These are phyloP conservation scores for Mola mola DNA, from an alignment of 2,113 vertebrate species.

Conservation along the genomic window DNA sequence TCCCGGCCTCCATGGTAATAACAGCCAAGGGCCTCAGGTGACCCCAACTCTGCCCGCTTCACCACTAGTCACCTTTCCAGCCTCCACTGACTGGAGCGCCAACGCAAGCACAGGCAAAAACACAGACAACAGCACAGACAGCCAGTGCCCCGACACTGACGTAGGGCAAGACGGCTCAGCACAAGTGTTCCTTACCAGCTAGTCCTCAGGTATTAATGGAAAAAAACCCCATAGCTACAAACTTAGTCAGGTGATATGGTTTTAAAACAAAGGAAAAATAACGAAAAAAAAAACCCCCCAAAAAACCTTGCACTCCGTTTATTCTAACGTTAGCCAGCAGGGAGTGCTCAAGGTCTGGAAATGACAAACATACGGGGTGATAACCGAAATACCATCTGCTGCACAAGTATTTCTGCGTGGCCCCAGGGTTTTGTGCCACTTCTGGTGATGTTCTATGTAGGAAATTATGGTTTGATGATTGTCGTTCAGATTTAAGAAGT, in stretches of 20 bases:
- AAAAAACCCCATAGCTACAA: slow-evolving; percentile 28
- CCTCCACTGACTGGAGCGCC: slow-evolving; percentile 84
- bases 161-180: slow-evolving; percentile 40
- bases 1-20: slow-evolving; percentile 33
- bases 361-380: background rate
- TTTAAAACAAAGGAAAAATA: background rate
- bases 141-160: slow-evolving; percentile 49
- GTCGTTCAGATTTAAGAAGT: background rate
- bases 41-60: slow-evolving; percentile 76
- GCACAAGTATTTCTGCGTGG: slow-evolving; percentile 1
- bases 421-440: background rate
- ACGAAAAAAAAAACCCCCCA: slow-evolving; percentile 15
- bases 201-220: slow-evolving; percentile 68
- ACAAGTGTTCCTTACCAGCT: slow-evolving; percentile 66
- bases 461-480: no score
- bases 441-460: background rate
- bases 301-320: slow-evolving; percentile 60
- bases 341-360: slow-evolving; percentile 53
- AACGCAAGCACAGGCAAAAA: slow-evolving; percentile 32
- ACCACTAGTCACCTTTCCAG: slow-evolving; percentile 81
- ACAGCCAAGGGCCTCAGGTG: slow-evolving; percentile 80
- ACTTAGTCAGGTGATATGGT: slow-evolving; percentile 16
- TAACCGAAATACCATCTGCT: background rate
- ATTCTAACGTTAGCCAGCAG: slow-evolving; percentile 69
- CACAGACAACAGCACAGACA: slow-evolving; percentile 29